Evolutionary conservation across 2,113 vertebrate genomes (phyloP), one percentile per base, ranked within the genome.

Genomic region (Cochlearius cochlearius): DNA sequence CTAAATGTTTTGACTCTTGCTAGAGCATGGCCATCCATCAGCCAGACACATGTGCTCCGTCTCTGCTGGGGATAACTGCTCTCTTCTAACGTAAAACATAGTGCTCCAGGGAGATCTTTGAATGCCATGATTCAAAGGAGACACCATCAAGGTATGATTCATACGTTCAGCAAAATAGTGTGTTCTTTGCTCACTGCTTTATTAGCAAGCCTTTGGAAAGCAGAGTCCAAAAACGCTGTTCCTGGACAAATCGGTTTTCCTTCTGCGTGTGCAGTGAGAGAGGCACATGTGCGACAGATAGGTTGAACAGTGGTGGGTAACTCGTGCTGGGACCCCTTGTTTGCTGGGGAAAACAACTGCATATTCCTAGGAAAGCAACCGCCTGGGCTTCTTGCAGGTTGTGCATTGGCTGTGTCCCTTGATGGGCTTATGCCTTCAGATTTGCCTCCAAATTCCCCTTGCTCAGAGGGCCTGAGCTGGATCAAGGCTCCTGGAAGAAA

Each of bases 111-210:
- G 82, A 88, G 84, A 89, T 66, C 89, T 93, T 76, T 97, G 95
- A 92, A 91, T 90, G 75, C 71, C 38, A 4, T 43, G 74, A 90
- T 93, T 97, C 91, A 92, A 91, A 91, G 95, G 62, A 96, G 75
- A 93, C 55, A 45, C 84, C 87, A 64, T 88, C 74, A 77, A 95
- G 95, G 95, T 96, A 95, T 87, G 86, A 85, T 94, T 96, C 72
- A 63, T 94, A 78, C 87, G 64, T 87, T 91, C 84, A 63, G 77
- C 71, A 69, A 82, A 95, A 56, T 43, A 29, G 17, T 8, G 18
- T 73, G n/a, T 66, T 82, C 91, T 89, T 79, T 91, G 62, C 92
- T 96, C 1, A 2, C 66, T 85, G 80, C 74, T 88, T 94, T 91
- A 90, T 93, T 88, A 93, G 91, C 47, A 63, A 91, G 53, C 27